Evolutionary conservation across 2,797 vertebrate species (phyloP), one percentile per base, ranked within the genome.

Genomic region (Cyclopterus lumpus): DNA sequence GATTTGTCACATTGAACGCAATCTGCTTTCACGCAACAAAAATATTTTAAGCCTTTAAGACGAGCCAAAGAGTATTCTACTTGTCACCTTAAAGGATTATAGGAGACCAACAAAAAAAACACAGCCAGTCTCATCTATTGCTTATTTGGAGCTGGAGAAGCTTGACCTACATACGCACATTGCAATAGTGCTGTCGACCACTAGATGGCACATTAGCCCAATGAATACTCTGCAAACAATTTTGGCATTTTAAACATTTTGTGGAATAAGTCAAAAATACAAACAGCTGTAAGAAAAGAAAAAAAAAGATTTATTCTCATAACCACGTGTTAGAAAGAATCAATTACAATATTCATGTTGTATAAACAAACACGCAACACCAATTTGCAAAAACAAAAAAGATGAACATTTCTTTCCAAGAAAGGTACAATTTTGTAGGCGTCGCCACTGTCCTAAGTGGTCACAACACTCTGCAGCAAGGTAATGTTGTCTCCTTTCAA

Each of bases 401-500:
- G 66, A 48, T 38, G 40, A 61, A 71, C 1, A 22, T 48, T 36
- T 51, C 3, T 66, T 59, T 71, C 11, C 53, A 74, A 24, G 55
- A 74, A 74, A 65, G 30, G 28, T 65, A 22, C 16, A 48, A 49
- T 61, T 61, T 42, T n/a, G 42, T 30, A 34, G 68, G n/a, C 0
- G 3, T 67, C 48, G 73, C 67, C 49, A 4, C 5, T 49, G 4
- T 73, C 51, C 90, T 90, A 96, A 8, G 38, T 14, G 8, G 38
- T 73, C 66, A 96, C 95, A 57, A 96, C 95, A 57, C 95, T 95
- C 80, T 95, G 95, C 64, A 96, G 91, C 81, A 96, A 84, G 36
- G 95, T 96, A 34, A 95, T 96, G 93, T 96, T 96, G 89, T 96
- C 95, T 89, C 95, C 95, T 90, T 96, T 96, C 84, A 96, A 88